Evolutionary conservation across 2,888 invertebrate species (phyloP).

Genomic region (Protonemura montana): DNA sequence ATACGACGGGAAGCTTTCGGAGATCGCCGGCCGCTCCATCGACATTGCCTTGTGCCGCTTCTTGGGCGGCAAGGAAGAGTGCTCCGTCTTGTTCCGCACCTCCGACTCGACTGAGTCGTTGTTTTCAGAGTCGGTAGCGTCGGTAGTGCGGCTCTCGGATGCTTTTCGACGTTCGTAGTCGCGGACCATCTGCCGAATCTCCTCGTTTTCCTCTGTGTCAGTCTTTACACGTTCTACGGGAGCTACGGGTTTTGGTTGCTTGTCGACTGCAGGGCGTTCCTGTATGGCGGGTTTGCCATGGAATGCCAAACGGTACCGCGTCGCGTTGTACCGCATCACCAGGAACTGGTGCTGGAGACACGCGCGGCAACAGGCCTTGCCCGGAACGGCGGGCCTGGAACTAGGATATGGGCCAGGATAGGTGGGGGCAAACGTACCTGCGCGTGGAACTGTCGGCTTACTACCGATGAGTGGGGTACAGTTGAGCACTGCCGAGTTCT

Average conservation of each 20-base stretch:
- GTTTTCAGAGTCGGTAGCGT: neutral
- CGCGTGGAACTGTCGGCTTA: neutral
- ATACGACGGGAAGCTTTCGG: conserved; percentile 54
- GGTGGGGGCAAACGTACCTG: neutral
- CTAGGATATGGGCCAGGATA: neutral
- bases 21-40: neutral
- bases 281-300: neutral
- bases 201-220: conserved; percentile 21
- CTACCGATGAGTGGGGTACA: neutral
- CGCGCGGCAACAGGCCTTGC: neutral
- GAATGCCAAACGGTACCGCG: neutral
- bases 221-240: neutral
- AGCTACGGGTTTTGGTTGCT: neutral
- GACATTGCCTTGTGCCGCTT: conserved; percentile 26
- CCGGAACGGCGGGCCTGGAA: neutral
- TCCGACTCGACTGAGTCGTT: neutral
- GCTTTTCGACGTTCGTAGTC: neutral
- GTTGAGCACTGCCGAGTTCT: neutral
- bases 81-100: neutral
- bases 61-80: conserved; percentile 30
- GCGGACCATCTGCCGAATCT: conserved; percentile 17
- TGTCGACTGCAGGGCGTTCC: neutral
- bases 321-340: neutral
- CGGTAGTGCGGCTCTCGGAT: neutral
- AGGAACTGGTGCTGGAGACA: neutral